A percentile compares a stretch with the other conserved stretches of the same genome.
Conservation (phyloP, 2,888 invertebrate species). For the Nyleta sp. region DNA sequence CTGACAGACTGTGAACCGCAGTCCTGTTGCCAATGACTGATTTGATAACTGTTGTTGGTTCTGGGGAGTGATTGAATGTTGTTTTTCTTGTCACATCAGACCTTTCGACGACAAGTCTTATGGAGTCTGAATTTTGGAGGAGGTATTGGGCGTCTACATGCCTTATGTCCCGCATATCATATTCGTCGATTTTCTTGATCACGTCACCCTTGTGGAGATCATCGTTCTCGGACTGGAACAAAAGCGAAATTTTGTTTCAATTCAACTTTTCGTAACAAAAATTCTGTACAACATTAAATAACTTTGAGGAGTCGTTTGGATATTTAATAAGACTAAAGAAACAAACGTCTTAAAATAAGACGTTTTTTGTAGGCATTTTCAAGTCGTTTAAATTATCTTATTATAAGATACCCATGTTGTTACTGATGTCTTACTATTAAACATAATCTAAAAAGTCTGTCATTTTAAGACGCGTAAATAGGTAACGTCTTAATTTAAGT, state of each 20-base stretch:
- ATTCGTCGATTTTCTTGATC: conserved; percentile 94
- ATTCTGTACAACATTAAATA: too few relatives aligned
- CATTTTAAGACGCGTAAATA: too few relatives aligned
- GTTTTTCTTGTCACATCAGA: conserved; percentile 76
- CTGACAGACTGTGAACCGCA: conserved; percentile 77
- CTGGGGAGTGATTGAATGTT: conserved; percentile 71
- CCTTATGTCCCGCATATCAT: conserved; percentile 93
- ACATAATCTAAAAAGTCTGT: too few relatives aligned
- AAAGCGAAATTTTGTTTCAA: conserved; percentile 26
- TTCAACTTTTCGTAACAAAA: too few relatives aligned
- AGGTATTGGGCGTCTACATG: conserved; percentile 96
- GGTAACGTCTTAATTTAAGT: too few relatives aligned
- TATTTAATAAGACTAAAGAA: too few relatives aligned
- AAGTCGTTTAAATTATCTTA: too few relatives aligned
- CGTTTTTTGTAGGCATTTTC: too few relatives aligned
- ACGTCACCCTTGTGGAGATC: conserved; percentile 95
- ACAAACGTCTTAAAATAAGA: too few relatives aligned
- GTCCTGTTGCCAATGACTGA: conserved; percentile 75
- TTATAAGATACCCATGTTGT: too few relatives aligned
- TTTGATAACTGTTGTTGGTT: conserved; percentile 73
- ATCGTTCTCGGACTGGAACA: conserved; percentile 90
- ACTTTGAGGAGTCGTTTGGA: too few relatives aligned
- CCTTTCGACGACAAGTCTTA: conserved; percentile 93
- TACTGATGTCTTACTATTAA: too few relatives aligned
- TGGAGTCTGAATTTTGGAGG: conserved; percentile 91